Conservation (phyloP, 2,113 vertebrate species). For the Corvus hawaiiensis region DNA sequence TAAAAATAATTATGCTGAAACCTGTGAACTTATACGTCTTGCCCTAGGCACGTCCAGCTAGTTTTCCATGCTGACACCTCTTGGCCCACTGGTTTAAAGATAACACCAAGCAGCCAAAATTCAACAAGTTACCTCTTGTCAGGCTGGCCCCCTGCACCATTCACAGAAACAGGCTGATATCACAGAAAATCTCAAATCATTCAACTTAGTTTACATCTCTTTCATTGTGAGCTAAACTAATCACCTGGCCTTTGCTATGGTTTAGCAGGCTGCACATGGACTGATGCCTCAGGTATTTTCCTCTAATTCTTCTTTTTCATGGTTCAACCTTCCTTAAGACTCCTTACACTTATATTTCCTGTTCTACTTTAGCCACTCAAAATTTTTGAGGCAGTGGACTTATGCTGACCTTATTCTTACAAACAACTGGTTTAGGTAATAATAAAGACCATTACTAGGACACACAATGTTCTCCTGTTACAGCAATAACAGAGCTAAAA, state of each 20-base stretch:
- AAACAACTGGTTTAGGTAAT: not conserved
- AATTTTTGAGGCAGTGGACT: not conserved
- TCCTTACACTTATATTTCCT: not conserved
- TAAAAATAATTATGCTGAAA: not conserved
- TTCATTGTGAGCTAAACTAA: not conserved
- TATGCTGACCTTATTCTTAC: not conserved
- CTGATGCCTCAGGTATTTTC: not conserved
- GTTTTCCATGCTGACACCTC: not conserved
- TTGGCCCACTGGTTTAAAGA: not conserved
- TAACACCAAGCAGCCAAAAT: not conserved
- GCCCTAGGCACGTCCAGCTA: not conserved
- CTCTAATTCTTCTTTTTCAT: not conserved
- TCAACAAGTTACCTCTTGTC: not conserved
- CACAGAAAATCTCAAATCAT: not conserved
- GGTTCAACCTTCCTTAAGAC: not conserved
- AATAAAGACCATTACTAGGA: not conserved
- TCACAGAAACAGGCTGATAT: not conserved
- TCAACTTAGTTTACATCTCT: not conserved
- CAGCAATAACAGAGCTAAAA: not conserved
- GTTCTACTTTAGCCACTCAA: not conserved
- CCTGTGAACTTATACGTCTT: not conserved
- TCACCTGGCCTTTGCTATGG: not conserved
- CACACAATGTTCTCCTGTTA: not conserved
- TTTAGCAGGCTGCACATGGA: not conserved
- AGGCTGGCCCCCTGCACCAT: not conserved